phyloP scores from a whole-genome alignment of 2,888 invertebrate genomes.

The Ochlodes sylvanus region DNA sequence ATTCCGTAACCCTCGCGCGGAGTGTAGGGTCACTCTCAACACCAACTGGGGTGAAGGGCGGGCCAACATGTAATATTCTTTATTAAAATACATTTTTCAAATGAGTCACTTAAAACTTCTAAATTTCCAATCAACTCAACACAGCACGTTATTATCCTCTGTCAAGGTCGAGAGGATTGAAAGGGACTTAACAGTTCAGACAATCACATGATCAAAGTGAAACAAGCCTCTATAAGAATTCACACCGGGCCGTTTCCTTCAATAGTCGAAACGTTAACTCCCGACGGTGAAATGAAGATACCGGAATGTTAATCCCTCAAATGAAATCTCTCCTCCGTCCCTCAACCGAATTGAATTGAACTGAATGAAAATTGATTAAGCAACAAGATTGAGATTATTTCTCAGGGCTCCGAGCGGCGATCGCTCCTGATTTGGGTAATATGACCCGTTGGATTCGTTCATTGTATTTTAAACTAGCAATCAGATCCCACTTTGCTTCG shows the following conservation, averaged over 20 bases:
- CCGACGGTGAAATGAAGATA: constrained; percentile 68
- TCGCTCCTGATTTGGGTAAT: constrained; percentile 20
- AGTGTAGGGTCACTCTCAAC: no score
- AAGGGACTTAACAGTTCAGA: neutral
- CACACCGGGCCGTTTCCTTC: constrained; percentile 19
- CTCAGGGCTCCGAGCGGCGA: constrained; percentile 43
- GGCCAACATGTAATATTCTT: no score
- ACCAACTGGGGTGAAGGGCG: no score
- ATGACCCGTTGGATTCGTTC: neutral
- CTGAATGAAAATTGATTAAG: constrained; percentile 80
- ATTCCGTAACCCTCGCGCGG: no score
- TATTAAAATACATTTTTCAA: no score
- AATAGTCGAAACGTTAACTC: constrained; percentile 53
- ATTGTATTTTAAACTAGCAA: neutral
- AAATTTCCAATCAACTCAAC: no score
- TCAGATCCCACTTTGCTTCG: neutral
- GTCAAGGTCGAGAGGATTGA: neutral
- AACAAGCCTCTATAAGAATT: constrained; percentile 23
- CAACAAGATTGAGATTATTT: constrained; percentile 74
- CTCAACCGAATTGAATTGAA: constrained; percentile 42
- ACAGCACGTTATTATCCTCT: neutral
- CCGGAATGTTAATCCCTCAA: constrained; percentile 76
- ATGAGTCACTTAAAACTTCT: no score
- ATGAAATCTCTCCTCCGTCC: constrained; percentile 65
- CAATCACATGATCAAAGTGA: constrained; percentile 1